A percentile compares a stretch with the other conserved stretches of the same genome.
phyloP scores from a whole-genome alignment of 2,888 invertebrate genomes.

The Villa cingulata region DNA sequence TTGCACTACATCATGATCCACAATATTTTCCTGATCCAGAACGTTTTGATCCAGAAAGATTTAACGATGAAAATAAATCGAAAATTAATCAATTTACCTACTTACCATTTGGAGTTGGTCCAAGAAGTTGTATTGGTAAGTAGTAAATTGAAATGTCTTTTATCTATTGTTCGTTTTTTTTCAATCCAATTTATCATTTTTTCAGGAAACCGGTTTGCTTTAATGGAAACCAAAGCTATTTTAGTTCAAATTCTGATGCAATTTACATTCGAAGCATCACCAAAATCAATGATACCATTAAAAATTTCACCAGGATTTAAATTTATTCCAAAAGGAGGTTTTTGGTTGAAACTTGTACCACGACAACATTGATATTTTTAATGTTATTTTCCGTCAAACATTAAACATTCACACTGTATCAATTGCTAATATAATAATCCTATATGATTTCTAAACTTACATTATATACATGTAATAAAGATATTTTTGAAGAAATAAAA shows the following conservation, averaged over 20 bases:
- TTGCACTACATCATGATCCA: slow-evolving; percentile 40
- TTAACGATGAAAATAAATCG: slow-evolving; percentile 42
- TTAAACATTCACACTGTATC: too few species aligned
- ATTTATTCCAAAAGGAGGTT: slow-evolving; percentile 24
- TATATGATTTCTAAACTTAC: too few species aligned
- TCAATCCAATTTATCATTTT: too few species aligned
- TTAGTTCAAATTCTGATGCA: slow-evolving; percentile 26
- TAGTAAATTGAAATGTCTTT: too few species aligned
- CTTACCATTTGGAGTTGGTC: slow-evolving; percentile 45
- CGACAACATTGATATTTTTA: slow-evolving; percentile 34
- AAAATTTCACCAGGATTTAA: slow-evolving; percentile 21
- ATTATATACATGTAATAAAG: too few species aligned
- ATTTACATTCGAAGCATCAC: slow-evolving; percentile 22
- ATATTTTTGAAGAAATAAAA: too few species aligned
- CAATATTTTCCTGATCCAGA: slow-evolving; percentile 41
- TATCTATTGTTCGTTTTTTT: too few species aligned
- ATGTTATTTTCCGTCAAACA: too few species aligned
- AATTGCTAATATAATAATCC: too few species aligned
- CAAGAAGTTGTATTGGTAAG: slow-evolving; percentile 47
- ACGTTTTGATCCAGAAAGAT: slow-evolving; percentile 46
- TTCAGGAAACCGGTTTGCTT: slow-evolving; percentile 29
- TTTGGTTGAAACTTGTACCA: slow-evolving; percentile 26
- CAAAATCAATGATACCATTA: slow-evolving; percentile 24
- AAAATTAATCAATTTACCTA: slow-evolving; percentile 38
- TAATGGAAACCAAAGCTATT: slow-evolving; percentile 29